These are phyloP conservation scores for Carassius gibelio DNA, from an alignment of 2,113 vertebrate genomes.

Conservation along the genomic window DNA sequence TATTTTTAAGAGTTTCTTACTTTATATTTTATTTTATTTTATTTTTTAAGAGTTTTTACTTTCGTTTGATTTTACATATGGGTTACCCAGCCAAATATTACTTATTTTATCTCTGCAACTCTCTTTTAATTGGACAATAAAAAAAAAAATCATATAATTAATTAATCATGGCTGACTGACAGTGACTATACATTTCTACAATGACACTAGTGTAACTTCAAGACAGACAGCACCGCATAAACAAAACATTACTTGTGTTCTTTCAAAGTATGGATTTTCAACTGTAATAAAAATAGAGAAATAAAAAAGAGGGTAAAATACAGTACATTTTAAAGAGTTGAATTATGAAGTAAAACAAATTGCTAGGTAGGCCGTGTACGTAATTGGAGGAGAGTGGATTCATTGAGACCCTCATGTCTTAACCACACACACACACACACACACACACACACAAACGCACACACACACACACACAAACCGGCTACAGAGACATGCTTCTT, in stretches of 20 bases:
- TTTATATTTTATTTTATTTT: not conserved
- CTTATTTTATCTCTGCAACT: not conserved
- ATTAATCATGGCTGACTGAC: not conserved
- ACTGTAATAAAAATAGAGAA: not conserved
- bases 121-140: not conserved
- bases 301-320: not conserved
- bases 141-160: not conserved
- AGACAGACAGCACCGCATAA: not conserved
- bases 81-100: not conserved
- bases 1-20: too few species aligned
- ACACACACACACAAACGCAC: not conserved
- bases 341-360: not conserved
- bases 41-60: too few species aligned
- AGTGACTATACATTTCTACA: not conserved
- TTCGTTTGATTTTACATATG: not conserved
- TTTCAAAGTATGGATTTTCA: not conserved
- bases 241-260: not conserved
- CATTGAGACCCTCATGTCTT: not conserved
- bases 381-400: conserved; percentile 8
- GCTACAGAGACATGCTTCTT: conserved; percentile 7
- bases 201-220: not conserved
- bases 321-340: not conserved
- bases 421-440: not conserved
- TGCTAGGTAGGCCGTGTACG: not conserved
- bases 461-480: not conserved